Evolutionary conservation across 2,888 invertebrate genomes (phyloP), one percentile per base, ranked within the genome.

Genomic region (Thyatira batis): DNA sequence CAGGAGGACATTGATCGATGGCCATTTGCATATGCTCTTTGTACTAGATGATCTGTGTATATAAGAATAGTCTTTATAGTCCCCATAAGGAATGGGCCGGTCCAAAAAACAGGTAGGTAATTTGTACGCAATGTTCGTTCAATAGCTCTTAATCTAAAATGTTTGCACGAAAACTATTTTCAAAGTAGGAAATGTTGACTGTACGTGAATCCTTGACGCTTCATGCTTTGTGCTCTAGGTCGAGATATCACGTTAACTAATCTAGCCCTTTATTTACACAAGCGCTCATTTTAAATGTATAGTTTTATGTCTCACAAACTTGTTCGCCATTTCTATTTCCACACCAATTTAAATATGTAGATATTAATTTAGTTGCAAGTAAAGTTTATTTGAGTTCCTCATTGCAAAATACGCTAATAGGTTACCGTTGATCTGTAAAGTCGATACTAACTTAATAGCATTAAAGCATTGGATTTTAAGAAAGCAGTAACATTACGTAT

Each of bases 1-100:
- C 58, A 52, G 55, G 67, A 65, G 70, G 77, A 76, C 78, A 65
- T 71, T 77, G 77, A 78, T 82, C 68, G 76, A 74, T 80, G 60
- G 63, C 52, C 60, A 74, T 77, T 74, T 72, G 58, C 69, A 71
- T 76, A 70, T 55, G 44, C 17, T 21, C 48, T 39, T 27, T 45
- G 49, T 54, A 44, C 48, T 51, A 33, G 45, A 23, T 50, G 48
- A 45, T 28, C 48, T 55, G 45, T 51, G 51, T 49, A 51, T 55
- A 49, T 51, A 43, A 52, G 44, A 43, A 51, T 49, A 48, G 45
- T 39, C n/a, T 39, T 17, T 48, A 48, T 20, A 10, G 48, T 27
- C 48, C 27, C 25, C 13, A 23, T 27, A 48, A 27, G 48, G 13
- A 28, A 27, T 11, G 9, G n/a, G 9, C 13, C 27, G 28, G 27